A percentile compares a stretch with the other conserved stretches of the same genome.
Conservation (phyloP, 2,113 vertebrate genomes). For the Galbula dea region DNA sequence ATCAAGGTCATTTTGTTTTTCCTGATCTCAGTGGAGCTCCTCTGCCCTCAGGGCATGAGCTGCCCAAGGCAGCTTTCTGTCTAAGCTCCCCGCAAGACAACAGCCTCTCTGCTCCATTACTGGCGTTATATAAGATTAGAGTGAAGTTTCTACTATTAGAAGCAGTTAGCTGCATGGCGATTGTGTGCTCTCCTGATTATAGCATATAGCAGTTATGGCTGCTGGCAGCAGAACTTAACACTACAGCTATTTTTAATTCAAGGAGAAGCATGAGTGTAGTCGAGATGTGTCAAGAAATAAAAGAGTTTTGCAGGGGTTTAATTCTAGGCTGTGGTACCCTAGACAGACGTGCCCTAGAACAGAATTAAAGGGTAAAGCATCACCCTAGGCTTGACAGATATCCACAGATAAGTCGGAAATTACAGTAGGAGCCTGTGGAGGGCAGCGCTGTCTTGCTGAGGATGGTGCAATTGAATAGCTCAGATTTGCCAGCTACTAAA, state of each 20-base stretch:
- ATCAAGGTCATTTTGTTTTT: conserved; percentile 46
- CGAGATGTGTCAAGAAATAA: not conserved
- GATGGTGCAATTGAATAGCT: not conserved
- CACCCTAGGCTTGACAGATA: not conserved
- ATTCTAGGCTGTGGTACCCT: not conserved
- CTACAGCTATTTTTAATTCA: not conserved
- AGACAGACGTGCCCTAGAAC: not conserved
- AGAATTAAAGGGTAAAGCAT: not conserved
- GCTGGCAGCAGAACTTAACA: not conserved
- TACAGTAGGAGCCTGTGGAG: not conserved
- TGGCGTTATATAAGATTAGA: not conserved
- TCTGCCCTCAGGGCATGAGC: not conserved
- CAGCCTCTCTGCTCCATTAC: conserved; percentile 3
- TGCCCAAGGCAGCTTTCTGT: not conserved
- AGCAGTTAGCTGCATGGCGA: not conserved
- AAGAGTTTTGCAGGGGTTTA: not conserved
- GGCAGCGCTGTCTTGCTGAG: conserved; percentile 9
- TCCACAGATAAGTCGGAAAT: not conserved
- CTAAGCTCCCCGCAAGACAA: not conserved
- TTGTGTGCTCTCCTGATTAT: not conserved
- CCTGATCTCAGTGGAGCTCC: not conserved
- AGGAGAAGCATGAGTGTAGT: not conserved
- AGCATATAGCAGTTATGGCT: not conserved
- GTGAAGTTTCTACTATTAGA: conserved; percentile 22
- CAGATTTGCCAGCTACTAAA: conserved; percentile 32